Evolutionary conservation across 2,113 vertebrate species (phyloP).

Genomic region (Condylura cristata): DNA sequence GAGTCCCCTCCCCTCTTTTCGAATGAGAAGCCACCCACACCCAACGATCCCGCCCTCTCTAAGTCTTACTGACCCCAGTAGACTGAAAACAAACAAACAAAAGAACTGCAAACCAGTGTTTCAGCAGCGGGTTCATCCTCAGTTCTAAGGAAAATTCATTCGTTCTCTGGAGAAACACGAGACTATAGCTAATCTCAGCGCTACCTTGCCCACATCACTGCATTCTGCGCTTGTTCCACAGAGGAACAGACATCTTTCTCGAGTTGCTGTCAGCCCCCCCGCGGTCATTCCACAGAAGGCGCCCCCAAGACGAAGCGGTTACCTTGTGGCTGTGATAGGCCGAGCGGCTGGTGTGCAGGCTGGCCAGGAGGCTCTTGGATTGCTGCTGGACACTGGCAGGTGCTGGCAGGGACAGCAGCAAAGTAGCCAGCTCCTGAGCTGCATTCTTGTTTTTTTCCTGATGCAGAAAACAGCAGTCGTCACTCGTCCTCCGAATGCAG

Average conservation of each 20-base stretch:
- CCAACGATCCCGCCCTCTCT: not conserved
- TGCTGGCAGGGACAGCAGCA: conserved; percentile 96
- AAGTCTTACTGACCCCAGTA: not conserved
- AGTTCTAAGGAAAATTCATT: not conserved
- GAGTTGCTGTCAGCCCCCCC: not conserved
- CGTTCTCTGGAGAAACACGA: not conserved
- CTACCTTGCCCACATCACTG: not conserved
- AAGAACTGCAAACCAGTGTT: not conserved
- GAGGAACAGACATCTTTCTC: not conserved
- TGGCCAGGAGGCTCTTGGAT: conserved; percentile 97
- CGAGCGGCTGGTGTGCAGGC: conserved; percentile 96
- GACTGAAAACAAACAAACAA: not conserved
- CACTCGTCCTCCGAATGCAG: not conserved
- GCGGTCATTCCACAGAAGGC: not conserved
- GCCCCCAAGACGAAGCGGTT: not conserved
- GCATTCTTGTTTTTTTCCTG: conserved; percentile 96
- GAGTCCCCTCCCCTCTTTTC: not conserved
- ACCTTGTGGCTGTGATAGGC: conserved; percentile 99
- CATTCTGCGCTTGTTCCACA: not conserved
- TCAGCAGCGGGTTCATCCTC: not conserved
- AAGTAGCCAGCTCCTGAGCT: conserved; percentile 95
- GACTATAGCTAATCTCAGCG: not conserved
- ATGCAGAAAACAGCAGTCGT: conserved; percentile 30
- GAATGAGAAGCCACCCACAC: not conserved
- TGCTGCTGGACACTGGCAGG: conserved; percentile 97